Evolutionary conservation across 1,140 invertebrate species (phyloP), one percentile per base, ranked within the genome.

Genomic region (Arion vulgaris): DNA sequence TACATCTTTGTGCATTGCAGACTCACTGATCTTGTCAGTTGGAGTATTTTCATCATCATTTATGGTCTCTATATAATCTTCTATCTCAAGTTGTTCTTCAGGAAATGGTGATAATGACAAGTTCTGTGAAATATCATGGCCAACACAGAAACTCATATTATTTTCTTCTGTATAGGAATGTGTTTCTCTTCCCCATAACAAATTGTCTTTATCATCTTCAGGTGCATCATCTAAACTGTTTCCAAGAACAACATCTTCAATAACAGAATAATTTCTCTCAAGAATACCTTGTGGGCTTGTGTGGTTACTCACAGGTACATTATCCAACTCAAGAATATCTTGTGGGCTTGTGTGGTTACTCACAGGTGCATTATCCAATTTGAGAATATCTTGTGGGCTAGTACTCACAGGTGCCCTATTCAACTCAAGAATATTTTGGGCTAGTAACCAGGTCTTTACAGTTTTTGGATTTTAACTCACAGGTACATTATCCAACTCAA

Each of bases 151-250:
- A 19, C 53, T 57, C 53, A 19, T 15, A 57, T 19, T 57, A 2
- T 57, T 23, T n/a, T 11, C 53, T 11, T 45, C 5, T 45, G 5
- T 15, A 45, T 5, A 45, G 41, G 15, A 45, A 45, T 45, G 15
- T 45, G 41, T 45, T 45, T 45, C 41, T 45, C 41, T 45, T 45
- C 5, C 41, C 41, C 4, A 23, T 9, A 4, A 15, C 53, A 76
- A 28, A 41, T 32, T 28, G 34, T 38, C 66, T 28, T 78, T 38
- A 45, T 71, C 68, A 38, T 68, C 80, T 68, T 77, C 82, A 39
- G 75, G 49, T 23, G 81, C 53, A 77, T 80, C 80, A 66, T 66
- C n/a, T 17, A 32, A 28, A 13, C n/a, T 66, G 62, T 66, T 7
- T 15, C 2, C n/a, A 66, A 66, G n/a, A 13, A 32, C 62, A 32